Percentiles rank a stretch among this genome's conserved stretches.
phyloP scores from a whole-genome alignment of 2,113 vertebrate genomes.

The Steatornis caripensis region DNA sequence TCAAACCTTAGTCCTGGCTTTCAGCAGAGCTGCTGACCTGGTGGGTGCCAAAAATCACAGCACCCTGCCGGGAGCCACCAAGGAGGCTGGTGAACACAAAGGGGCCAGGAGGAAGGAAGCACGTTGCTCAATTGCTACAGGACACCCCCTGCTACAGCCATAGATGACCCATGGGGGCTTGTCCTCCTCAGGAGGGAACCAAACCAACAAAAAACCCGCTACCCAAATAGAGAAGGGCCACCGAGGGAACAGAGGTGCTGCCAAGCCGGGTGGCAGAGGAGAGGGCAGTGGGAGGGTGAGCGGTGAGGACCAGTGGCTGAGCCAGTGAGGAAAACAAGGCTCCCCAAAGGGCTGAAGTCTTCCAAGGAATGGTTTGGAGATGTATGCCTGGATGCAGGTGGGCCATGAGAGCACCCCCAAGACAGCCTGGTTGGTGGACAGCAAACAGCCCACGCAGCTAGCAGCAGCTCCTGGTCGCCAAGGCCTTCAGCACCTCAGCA shows the following conservation, averaged over 20 bases:
- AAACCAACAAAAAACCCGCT: neutral
- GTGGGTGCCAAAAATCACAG: neutral
- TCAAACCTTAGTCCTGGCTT: neutral
- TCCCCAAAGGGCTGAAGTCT: neutral
- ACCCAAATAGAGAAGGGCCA: neutral
- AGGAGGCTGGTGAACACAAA: neutral
- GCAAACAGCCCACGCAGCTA: neutral
- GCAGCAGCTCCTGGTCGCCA: neutral
- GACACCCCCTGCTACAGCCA: rapidly evolving
- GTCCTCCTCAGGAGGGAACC: neutral
- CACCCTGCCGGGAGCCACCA: rapidly evolving
- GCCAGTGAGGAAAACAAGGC: neutral
- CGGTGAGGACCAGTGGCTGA: rapidly evolving
- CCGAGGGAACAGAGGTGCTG: rapidly evolving
- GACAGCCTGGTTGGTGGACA: neutral
- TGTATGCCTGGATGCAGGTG: neutral
- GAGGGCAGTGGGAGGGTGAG: neutral
- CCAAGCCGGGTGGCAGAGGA: rapidly evolving
- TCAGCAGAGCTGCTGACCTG: neutral
- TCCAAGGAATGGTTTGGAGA: neutral
- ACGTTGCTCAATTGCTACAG: rapidly evolving
- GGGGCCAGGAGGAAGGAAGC: neutral
- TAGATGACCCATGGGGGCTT: neutral
- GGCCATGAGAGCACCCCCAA: neutral
- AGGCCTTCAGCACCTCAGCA: neutral